Percentiles rank a stretch among this genome's conserved stretches.
Conservation (phyloP, 2,888 invertebrate genomes). For the Meganola albula region DNA sequence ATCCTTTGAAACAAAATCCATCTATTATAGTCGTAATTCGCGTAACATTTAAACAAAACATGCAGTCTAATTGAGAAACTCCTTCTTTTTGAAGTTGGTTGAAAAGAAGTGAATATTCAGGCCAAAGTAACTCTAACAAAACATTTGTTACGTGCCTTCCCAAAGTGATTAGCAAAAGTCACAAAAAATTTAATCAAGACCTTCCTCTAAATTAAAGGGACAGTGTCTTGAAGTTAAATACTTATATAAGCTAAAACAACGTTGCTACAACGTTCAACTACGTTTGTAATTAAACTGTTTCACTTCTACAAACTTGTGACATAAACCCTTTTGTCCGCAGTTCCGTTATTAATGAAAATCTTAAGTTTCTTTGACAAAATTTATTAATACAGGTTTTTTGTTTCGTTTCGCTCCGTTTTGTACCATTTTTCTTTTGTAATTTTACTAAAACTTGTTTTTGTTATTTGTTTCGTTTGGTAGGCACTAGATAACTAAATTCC, state of each 20-base stretch:
- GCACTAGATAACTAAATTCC: too few species aligned
- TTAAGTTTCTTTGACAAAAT: slow-evolving; percentile 32
- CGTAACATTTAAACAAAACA: too few species aligned
- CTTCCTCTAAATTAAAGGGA: slow-evolving; percentile 24
- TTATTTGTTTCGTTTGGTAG: too few species aligned
- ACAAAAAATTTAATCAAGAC: slow-evolving; percentile 25
- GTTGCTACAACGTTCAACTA: slow-evolving; percentile 46
- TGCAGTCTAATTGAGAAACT: too few species aligned
- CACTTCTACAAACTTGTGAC: slow-evolving; percentile 23
- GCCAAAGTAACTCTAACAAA: too few species aligned
- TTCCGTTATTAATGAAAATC: slow-evolving; percentile 29
- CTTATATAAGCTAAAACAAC: too few species aligned
- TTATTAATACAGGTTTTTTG: slow-evolving; percentile 26
- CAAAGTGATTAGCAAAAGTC: background rate
- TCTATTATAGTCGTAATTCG: too few species aligned
- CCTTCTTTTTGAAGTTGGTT: too few species aligned
- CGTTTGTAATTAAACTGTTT: slow-evolving; percentile 60
- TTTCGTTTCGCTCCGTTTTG: slow-evolving; percentile 11
- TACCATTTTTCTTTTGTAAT: slow-evolving; percentile 8
- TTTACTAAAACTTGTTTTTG: too few species aligned
- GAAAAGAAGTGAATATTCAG: too few species aligned
- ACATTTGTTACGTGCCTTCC: slow-evolving; percentile 1
- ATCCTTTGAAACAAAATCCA: too few species aligned
- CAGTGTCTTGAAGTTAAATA: slow-evolving; percentile 49
- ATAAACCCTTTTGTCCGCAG: slow-evolving; percentile 26